Evolutionary conservation across 2,888 invertebrate species (phyloP).

Genomic region (Crocallis elinguaria): DNA sequence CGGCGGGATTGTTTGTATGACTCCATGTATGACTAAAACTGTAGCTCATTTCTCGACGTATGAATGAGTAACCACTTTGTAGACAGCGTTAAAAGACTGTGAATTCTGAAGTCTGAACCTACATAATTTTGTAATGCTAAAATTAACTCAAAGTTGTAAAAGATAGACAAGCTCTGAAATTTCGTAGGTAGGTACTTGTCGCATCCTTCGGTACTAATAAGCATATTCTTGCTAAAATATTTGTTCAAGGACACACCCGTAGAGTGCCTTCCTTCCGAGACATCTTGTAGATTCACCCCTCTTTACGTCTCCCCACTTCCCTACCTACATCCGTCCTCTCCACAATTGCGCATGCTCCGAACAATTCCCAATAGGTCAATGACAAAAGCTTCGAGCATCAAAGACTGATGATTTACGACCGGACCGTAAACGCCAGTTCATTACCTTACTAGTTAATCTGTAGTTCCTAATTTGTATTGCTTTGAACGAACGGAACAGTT

Average conservation of each 20-base stretch:
- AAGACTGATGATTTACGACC: conserved; percentile 53
- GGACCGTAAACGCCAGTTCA: conserved; percentile 35
- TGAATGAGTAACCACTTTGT: conserved; percentile 62
- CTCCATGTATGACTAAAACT: conserved; percentile 73
- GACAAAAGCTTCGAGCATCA: conserved; percentile 50
- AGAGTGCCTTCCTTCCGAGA: conserved; percentile 52
- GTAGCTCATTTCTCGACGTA: conserved; percentile 55
- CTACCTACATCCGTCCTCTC: conserved; percentile 39
- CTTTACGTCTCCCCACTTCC: conserved; percentile 40
- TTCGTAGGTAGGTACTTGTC: conserved; percentile 8
- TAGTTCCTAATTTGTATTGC: conserved; percentile 50
- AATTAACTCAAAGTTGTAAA: not conserved
- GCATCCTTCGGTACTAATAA: conserved; percentile 28
- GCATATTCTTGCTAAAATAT: conserved; percentile 64
- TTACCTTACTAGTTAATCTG: conserved; percentile 35
- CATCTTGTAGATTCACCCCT: conserved; percentile 50
- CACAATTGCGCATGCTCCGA: conserved; percentile 55
- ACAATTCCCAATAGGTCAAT: conserved; percentile 46
- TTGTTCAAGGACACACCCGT: conserved; percentile 64
- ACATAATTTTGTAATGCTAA: no score
- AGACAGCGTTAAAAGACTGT: no score
- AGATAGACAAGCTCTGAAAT: not conserved
- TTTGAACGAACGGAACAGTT: conserved; percentile 38
- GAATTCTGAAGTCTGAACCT: no score
- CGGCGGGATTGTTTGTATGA: conserved; percentile 67